Conservation (phyloP, 2,888 invertebrate genomes). For the Rhagophthalmus giganteus region DNA sequence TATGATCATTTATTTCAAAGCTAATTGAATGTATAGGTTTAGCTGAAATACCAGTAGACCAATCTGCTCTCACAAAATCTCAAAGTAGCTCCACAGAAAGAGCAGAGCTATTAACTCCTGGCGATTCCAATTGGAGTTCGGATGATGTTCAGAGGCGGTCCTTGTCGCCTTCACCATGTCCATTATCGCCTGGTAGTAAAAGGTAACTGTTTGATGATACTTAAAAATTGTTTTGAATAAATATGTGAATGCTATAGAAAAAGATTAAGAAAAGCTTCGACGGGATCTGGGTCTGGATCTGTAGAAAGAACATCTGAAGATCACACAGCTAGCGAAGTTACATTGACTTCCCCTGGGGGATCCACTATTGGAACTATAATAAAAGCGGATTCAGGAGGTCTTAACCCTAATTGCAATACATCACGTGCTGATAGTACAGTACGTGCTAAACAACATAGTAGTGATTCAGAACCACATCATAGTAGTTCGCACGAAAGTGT, state of each 20-base stretch:
- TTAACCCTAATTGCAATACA: slow-evolving; percentile 41
- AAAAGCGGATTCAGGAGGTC: slow-evolving; percentile 53
- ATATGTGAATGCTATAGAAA: slow-evolving; percentile 53
- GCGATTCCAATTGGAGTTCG: slow-evolving; percentile 62
- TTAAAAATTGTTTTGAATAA: not conserved
- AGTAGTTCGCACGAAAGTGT: slow-evolving; percentile 61
- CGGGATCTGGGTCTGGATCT: slow-evolving; percentile 61
- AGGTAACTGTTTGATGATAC: slow-evolving; percentile 40
- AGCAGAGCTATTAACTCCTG: slow-evolving; percentile 60
- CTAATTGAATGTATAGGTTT: slow-evolving; percentile 63
- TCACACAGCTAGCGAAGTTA: slow-evolving; percentile 54
- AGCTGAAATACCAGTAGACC: slow-evolving; percentile 82
- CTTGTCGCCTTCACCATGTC: slow-evolving; percentile 67
- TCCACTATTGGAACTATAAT: slow-evolving; percentile 52
- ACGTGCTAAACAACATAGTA: slow-evolving; percentile 47
- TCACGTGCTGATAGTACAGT: too few relatives aligned
- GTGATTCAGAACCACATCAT: slow-evolving; percentile 55
- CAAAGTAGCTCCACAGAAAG: slow-evolving; percentile 61
- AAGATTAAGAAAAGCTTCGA: slow-evolving; percentile 68
- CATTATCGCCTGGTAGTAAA: slow-evolving; percentile 57
- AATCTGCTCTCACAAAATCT: slow-evolving; percentile 68
- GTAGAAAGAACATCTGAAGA: slow-evolving; percentile 60
- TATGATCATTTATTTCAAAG: not conserved
- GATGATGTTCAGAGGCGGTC: slow-evolving; percentile 62
- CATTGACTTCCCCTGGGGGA: slow-evolving; percentile 55